phyloP scores from a whole-genome alignment of 2,797 vertebrate genomes.

The Pristis pectinata region DNA sequence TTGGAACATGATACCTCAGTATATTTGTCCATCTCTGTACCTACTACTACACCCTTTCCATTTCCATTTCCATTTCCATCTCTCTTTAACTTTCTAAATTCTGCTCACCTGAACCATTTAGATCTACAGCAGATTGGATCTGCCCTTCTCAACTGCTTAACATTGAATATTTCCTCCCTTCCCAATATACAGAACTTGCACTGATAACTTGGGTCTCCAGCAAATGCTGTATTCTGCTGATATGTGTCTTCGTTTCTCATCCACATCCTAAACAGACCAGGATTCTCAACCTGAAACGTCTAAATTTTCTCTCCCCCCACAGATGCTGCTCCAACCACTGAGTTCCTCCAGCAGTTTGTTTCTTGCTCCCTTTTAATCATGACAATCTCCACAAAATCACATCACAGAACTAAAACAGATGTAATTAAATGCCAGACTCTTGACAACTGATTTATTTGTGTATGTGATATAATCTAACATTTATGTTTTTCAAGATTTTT shows the following conservation, averaged over 20 bases:
- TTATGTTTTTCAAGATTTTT: constrained; percentile 18
- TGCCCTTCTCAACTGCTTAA: not conserved
- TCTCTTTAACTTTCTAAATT: too few species aligned
- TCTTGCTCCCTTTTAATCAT: too few species aligned
- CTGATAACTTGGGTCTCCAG: not conserved
- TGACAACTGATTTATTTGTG: not conserved
- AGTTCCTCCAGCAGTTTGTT: too few species aligned
- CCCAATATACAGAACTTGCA: not conserved
- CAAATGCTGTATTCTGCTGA: not conserved
- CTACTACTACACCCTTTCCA: too few species aligned
- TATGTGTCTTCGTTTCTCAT: too few species aligned
- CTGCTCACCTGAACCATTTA: too few species aligned
- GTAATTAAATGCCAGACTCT: not conserved
- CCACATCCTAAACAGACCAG: not conserved
- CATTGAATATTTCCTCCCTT: not conserved
- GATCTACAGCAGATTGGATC: not conserved
- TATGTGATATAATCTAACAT: not conserved
- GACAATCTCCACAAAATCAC: not conserved
- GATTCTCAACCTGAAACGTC: not conserved
- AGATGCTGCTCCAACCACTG: too few species aligned
- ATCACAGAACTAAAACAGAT: not conserved
- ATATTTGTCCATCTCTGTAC: too few species aligned
- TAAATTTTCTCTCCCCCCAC: too few species aligned
- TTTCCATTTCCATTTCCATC: too few species aligned
- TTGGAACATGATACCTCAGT: too few species aligned